Conservation (phyloP, 2,113 vertebrate species). For the Crotalus horridus region DNA sequence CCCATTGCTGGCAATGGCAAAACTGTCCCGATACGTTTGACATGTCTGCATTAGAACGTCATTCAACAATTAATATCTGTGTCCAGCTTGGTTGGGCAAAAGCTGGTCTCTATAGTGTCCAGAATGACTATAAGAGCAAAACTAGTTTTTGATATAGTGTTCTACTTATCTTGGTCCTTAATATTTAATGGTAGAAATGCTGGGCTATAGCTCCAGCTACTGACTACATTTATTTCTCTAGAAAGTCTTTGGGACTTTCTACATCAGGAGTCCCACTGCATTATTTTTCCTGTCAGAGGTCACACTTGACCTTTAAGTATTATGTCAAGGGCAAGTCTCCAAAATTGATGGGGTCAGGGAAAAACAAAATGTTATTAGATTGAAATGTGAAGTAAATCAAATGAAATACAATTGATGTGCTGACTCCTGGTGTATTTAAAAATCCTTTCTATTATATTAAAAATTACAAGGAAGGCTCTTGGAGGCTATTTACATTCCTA, state of each 20-base stretch:
- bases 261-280: background rate
- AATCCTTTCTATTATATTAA: background rate
- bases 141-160: background rate
- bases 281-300: background rate
- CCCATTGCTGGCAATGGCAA: too few species aligned
- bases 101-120: background rate
- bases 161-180: background rate
- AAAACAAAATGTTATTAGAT: background rate
- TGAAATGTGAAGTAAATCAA: background rate
- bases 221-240: background rate
- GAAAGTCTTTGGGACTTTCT: background rate
- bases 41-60: background rate
- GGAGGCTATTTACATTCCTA: background rate
- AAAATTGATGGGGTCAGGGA: background rate
- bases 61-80: background rate
- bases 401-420: background rate
- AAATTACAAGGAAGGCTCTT: background rate
- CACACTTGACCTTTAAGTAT: background rate
- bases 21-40: too few species aligned
- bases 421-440: background rate
- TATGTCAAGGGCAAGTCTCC: background rate
- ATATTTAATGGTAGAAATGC: background rate
- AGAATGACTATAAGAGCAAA: background rate
- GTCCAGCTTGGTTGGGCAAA: background rate
- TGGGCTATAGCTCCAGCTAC: background rate